phyloP scores from a whole-genome alignment of 2,113 vertebrate species.

The Passer montanus region DNA sequence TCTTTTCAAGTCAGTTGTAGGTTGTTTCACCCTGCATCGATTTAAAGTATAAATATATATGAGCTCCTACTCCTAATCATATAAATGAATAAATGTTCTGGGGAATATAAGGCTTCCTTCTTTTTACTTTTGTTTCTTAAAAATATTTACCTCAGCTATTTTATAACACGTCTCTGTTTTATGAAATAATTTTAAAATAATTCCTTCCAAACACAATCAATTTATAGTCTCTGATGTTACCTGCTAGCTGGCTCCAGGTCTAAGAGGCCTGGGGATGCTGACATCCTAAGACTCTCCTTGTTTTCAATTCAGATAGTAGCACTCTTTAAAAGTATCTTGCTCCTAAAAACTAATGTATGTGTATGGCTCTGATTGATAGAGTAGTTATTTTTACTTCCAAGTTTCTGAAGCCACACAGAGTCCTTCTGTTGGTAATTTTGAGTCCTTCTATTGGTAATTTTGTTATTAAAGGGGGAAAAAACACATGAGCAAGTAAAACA shows the following conservation, averaged over 20 bases:
- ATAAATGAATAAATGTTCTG: background rate
- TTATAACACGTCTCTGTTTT: background rate
- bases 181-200: background rate
- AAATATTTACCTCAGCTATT: background rate
- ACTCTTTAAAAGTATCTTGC: background rate
- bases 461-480: rapidly evolving
- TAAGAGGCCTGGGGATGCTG: background rate
- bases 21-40: background rate
- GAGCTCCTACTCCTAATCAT: background rate
- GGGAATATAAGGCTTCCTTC: background rate
- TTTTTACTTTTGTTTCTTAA: background rate
- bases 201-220: background rate
- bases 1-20: background rate
- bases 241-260: background rate
- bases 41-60: background rate
- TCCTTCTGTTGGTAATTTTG: background rate
- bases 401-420: background rate
- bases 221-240: background rate
- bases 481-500: background rate
- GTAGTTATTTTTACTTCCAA: background rate
- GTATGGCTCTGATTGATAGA: background rate
- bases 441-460: background rate
- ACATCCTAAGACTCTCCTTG: background rate
- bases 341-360: background rate
- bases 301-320: background rate